Conservation (phyloP, 2,888 invertebrate genomes). For the Microctonus hyperodae region DNA sequence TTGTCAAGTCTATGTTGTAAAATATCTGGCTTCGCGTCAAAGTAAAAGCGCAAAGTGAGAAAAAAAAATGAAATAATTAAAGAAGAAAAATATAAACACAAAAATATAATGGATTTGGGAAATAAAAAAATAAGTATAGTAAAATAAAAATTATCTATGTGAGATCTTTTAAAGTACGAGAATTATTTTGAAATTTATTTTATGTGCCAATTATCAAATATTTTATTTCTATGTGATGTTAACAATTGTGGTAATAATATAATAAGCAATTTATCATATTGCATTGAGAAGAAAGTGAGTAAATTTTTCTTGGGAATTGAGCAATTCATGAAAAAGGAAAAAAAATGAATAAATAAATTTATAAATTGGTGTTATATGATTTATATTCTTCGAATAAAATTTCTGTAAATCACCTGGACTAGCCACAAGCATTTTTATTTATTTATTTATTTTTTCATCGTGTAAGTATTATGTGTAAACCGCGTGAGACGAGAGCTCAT, state of each 20-base stretch:
- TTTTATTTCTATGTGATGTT: background rate
- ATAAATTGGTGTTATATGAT: background rate
- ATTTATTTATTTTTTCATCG: background rate
- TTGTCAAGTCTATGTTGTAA: constrained; percentile 9
- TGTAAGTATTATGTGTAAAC: background rate
- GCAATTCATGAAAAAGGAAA: background rate
- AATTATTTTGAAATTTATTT: background rate
- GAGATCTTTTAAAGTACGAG: background rate
- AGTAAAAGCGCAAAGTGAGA: background rate
- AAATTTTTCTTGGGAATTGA: background rate
- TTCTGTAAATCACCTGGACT: background rate
- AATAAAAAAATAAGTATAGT: background rate
- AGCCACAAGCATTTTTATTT: no score
- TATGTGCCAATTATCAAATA: background rate
- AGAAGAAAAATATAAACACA: no score
- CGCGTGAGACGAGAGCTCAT: background rate
- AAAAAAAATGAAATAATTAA: background rate
- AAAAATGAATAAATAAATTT: background rate
- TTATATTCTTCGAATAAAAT: background rate
- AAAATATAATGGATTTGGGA: no score
- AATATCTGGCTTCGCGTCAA: background rate
- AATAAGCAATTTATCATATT: background rate
- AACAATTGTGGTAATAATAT: background rate
- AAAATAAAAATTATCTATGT: background rate
- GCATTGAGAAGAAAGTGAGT: background rate